Conservation (phyloP, 2,797 vertebrate genomes). For the Arctocebus calabarensis region DNA sequence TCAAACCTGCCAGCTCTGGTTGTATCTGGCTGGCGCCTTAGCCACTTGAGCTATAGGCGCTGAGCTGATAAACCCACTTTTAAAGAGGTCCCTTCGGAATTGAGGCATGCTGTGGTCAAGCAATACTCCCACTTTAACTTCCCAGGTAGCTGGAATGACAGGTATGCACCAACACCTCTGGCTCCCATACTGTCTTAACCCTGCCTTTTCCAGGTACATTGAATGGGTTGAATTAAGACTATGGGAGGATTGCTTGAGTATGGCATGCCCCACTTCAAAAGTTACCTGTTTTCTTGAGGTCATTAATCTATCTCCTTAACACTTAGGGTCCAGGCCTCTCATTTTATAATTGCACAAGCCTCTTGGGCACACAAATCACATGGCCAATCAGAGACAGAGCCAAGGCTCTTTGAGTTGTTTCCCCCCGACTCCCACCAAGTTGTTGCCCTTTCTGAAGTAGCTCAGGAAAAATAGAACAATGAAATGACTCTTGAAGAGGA, state of each 20-base stretch:
- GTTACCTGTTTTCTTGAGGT: not conserved
- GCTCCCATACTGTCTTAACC: not conserved
- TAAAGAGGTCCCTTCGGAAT: too few relatives aligned
- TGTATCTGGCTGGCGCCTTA: too few relatives aligned
- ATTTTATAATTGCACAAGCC: not conserved
- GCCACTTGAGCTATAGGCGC: too few relatives aligned
- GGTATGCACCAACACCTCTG: too few relatives aligned
- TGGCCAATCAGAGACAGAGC: not conserved
- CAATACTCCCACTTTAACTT: too few relatives aligned
- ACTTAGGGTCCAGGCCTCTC: not conserved
- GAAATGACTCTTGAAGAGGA: not conserved
- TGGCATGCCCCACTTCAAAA: not conserved
- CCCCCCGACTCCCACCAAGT: not conserved
- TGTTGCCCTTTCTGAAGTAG: not conserved
- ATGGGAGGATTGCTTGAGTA: not conserved
- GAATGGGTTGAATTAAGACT: not conserved
- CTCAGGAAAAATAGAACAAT: not conserved
- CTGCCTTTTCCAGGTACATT: not conserved
- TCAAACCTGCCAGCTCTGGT: too few relatives aligned
- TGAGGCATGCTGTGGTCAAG: too few relatives aligned
- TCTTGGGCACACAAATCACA: not conserved
- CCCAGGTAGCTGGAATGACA: too few relatives aligned
- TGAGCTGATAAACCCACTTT: too few relatives aligned
- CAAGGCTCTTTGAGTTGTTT: too few relatives aligned
- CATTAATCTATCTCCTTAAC: not conserved